Base-by-base conservation (phyloP, 64 coral and sea anemone genomes). In the Acropora yongei region DNA sequence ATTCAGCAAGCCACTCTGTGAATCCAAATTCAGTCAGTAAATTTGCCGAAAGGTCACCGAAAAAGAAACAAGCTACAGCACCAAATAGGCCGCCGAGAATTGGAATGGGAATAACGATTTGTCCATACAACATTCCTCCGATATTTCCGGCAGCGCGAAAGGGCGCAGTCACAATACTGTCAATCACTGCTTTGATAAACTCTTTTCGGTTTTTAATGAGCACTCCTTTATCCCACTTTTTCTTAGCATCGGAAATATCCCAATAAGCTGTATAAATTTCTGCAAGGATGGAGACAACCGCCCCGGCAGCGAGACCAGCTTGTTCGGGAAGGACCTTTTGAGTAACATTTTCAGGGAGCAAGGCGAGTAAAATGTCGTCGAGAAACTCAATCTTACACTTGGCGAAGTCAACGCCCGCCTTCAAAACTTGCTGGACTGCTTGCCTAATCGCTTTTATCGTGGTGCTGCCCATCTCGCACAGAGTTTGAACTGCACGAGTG, bases 111-210 rank as follows among this genome's bases (percentile, higher is more conserved):
- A 87, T 55, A 1, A 87, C 2, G 3, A 87, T 7, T 16, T 47
- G 84, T 2, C 87, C 87, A 14, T 41, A 30, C 17, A 88, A 3
- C 87, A 89, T 89, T 78, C 86, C 86, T 5, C 1, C 49, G 50
- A 88, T 40, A 45, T 9, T 50, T 57, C 72, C 72, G 1, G 19
- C 58, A 63, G 18, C 2, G 47, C 49, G 7, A 1, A 17, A 2
- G 55, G 51, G 7, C 4, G 5, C 8, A 4, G 8, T 53, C 50
- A 63, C 30, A 49, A 78, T 20, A 12, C 1, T 60, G 11, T 42
- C 57, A 45, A 66, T 60, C 7, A 89, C 74, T 46, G 16, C 74
- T 19, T 89, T 78, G 74, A 89, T 89, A 10, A 78, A 89, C 47
- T 89, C 74, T 42, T 43, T n/a, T 78, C 74, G 77, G 72, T 30